Conservation (phyloP, 2,888 invertebrate genomes). For the Cephus nigrinus region DNA sequence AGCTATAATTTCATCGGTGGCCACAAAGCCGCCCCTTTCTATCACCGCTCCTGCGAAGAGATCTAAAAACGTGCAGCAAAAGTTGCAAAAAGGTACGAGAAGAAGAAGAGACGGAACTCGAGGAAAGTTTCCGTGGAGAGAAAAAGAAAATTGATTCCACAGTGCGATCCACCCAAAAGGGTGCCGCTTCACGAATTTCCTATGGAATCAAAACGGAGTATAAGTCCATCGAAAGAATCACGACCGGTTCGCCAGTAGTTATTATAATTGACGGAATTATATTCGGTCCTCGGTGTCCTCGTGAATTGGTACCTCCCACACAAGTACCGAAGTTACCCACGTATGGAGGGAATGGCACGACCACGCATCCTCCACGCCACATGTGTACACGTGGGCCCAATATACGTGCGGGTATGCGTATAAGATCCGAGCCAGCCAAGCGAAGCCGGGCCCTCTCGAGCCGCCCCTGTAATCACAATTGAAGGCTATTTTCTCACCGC, state of each 20-base stretch:
- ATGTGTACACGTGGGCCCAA: constrained; percentile 19
- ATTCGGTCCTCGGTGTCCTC: not conserved
- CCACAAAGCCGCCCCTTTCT: not conserved
- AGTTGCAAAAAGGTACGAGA: not conserved
- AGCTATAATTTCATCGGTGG: not conserved
- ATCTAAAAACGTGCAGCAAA: not conserved
- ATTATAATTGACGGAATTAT: not conserved
- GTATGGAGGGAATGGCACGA: constrained; percentile 15
- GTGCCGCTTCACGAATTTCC: not conserved
- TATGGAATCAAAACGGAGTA: not conserved
- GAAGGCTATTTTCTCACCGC: constrained; percentile 67
- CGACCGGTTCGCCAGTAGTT: not conserved
- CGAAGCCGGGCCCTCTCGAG: constrained; percentile 46
- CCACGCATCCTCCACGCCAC: constrained; percentile 10
- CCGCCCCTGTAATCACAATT: constrained; percentile 67
- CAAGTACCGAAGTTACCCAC: not conserved
- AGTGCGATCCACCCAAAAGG: not conserved
- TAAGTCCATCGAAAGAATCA: not conserved
- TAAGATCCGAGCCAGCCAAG: constrained; percentile 20
- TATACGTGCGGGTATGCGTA: constrained; percentile 15
- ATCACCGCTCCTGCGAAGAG: not conserved
- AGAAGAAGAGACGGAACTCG: not conserved
- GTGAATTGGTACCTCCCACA: not conserved
- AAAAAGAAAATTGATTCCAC: not conserved
- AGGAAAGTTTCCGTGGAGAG: not conserved